Percentiles rank a stretch among this genome's conserved stretches.
phyloP scores from a whole-genome alignment of 2,113 vertebrate species.

The Typhlomys cinereus region DNA sequence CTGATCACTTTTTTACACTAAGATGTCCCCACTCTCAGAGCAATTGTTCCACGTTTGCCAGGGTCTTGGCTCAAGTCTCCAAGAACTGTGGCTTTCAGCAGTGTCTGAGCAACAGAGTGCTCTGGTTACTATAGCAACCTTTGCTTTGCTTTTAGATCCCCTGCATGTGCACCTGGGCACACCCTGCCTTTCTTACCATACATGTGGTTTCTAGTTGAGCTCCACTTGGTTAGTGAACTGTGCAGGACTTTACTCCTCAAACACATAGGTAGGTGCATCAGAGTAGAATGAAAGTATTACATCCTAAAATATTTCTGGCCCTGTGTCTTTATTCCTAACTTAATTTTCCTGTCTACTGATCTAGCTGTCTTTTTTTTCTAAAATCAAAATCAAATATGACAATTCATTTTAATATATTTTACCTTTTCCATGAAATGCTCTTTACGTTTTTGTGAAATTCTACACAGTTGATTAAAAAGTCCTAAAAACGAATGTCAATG shows the following conservation, averaged over 20 bases:
- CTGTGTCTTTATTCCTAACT: slow-evolving; percentile 3
- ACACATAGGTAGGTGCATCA: neutral
- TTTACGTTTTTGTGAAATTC: slow-evolving; percentile 66
- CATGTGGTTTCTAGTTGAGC: neutral
- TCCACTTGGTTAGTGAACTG: neutral
- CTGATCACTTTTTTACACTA: neutral
- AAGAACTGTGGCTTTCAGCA: neutral
- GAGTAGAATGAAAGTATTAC: neutral
- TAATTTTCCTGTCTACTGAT: slow-evolving; percentile 43
- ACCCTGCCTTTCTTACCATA: neutral
- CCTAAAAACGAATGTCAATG: slow-evolving; percentile 68
- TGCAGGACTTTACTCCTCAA: neutral
- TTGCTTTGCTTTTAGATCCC: neutral
- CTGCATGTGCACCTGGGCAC: neutral
- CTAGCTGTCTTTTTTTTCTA: neutral
- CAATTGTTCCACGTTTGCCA: neutral
- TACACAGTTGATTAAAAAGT: slow-evolving; percentile 65
- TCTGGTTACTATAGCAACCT: neutral
- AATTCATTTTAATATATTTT: slow-evolving; percentile 58
- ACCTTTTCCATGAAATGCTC: slow-evolving; percentile 39
- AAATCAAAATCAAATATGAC: neutral
- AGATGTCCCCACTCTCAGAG: neutral
- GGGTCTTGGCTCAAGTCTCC: neutral
- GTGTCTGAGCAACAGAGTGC: neutral
- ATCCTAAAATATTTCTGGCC: neutral